Conservation (phyloP, 2,888 invertebrate genomes). For the Leucoptera coffeella region DNA sequence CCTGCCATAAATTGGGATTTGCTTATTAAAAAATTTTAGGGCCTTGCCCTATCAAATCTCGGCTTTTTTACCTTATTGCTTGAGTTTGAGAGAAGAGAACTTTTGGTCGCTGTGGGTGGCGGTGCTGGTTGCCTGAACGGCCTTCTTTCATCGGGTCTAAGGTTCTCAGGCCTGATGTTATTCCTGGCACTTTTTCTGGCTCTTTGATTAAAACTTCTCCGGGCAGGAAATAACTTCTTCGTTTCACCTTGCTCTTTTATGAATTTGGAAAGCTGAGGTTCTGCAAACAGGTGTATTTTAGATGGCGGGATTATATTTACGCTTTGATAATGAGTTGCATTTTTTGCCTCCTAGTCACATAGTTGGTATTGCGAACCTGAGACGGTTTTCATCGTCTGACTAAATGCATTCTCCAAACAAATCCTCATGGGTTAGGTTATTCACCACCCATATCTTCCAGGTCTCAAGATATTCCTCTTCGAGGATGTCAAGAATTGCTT, state of each 20-base stretch:
- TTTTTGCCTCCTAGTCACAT: too few relatives aligned
- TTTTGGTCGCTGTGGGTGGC: background rate
- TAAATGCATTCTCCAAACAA: too few relatives aligned
- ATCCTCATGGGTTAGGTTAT: too few relatives aligned
- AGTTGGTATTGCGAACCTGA: too few relatives aligned
- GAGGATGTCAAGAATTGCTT: too few relatives aligned
- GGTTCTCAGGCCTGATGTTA: background rate
- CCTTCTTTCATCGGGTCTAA: too few relatives aligned
- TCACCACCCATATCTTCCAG: too few relatives aligned
- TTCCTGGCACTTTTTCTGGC: background rate
- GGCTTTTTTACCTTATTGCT: background rate
- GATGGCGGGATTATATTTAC: conserved; percentile 8
- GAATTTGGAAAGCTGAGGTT: conserved; percentile 5
- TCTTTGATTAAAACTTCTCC: too few relatives aligned
- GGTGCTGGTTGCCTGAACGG: background rate
- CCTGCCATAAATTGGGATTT: background rate
- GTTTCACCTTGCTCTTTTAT: conserved; percentile 7
- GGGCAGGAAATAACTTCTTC: conserved; percentile 7
- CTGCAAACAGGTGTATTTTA: conserved; percentile 6
- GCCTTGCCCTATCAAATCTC: too few relatives aligned
- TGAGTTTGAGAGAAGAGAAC: background rate
- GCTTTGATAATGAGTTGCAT: too few relatives aligned
- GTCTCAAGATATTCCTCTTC: too few relatives aligned
- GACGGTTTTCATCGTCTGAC: too few relatives aligned
- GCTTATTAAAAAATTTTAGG: background rate